Conservation (phyloP, 2,797 vertebrate species). For the Danio kyathit region DNA sequence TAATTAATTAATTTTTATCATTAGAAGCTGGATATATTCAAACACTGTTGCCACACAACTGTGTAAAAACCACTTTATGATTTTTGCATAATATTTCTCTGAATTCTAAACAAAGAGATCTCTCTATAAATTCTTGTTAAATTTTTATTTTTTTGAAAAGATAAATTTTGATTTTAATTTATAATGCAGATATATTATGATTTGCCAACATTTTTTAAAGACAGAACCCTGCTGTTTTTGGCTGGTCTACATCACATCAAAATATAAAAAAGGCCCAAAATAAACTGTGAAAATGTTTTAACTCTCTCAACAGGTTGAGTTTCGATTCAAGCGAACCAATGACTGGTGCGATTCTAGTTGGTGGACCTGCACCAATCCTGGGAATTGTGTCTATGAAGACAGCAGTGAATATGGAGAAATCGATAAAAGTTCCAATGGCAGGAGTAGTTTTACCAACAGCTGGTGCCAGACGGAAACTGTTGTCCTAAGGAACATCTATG, state of each 20-base stretch:
- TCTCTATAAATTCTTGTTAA: no score
- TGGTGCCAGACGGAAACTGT: constrained; percentile 31
- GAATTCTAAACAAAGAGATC: no score
- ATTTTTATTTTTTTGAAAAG: no score
- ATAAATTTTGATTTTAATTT: no score
- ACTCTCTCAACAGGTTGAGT: constrained; percentile 30
- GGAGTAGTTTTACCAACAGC: not conserved
- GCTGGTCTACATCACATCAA: not conserved
- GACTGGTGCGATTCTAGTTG: not conserved
- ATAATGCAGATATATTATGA: not conserved
- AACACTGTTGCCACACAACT: no score
- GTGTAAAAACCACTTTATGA: no score
- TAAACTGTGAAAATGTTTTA: not conserved
- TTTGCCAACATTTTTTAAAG: not conserved
- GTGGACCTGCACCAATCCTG: not conserved
- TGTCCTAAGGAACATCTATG: constrained; percentile 25
- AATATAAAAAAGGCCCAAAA: not conserved
- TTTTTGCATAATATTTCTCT: no score
- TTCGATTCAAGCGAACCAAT: constrained; percentile 29
- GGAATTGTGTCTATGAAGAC: constrained; percentile 14
- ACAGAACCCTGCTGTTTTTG: not conserved
- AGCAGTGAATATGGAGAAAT: not conserved
- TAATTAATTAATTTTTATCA: no score
- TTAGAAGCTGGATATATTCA: no score
- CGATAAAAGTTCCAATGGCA: constrained; percentile 10